Percentiles rank a stretch among this genome's conserved stretches.
These are phyloP conservation scores for Toxotes jaculatrix DNA, from an alignment of 2,113 vertebrate genomes.

Conservation along the genomic window DNA sequence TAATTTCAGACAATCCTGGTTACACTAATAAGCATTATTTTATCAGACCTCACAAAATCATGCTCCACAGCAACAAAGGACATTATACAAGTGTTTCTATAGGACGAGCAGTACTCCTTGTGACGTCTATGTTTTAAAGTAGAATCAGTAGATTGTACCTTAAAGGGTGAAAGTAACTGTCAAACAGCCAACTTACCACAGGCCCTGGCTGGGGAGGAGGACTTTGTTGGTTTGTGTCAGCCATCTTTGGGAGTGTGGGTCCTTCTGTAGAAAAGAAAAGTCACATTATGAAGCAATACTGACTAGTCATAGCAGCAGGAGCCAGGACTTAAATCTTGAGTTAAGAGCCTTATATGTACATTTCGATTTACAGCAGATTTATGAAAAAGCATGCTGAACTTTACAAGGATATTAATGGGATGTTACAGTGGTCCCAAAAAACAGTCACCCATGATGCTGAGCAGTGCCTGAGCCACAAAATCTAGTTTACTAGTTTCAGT, in stretches of 20 bases:
- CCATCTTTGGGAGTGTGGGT: constrained; percentile 74
- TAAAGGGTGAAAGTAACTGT: neutral
- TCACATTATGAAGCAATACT: constrained; percentile 7
- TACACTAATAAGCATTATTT: neutral
- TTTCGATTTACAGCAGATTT: too few relatives aligned
- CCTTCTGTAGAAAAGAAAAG: constrained; percentile 38
- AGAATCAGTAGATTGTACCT: neutral
- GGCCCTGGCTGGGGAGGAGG: constrained; percentile 76
- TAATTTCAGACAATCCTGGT: too few relatives aligned
- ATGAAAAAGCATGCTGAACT: too few relatives aligned
- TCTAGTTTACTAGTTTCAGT: too few relatives aligned
- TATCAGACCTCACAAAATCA: neutral
- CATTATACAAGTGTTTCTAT: neutral
- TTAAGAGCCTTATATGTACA: too few relatives aligned
- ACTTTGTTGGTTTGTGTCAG: constrained; percentile 79
- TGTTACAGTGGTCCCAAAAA: too few relatives aligned
- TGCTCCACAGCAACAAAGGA: neutral
- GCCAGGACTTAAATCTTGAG: too few relatives aligned
- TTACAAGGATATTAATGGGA: too few relatives aligned
- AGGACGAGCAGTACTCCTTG: neutral
- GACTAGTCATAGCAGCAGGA: neutral
- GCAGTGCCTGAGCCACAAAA: too few relatives aligned
- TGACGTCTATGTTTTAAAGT: neutral
- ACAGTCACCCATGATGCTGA: too few relatives aligned
- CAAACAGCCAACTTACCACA: constrained; percentile 67